A percentile compares a stretch with the other conserved stretches of the same genome.
phyloP scores from a whole-genome alignment of 2,113 vertebrate species.

The Erythrocercus mccallii region DNA sequence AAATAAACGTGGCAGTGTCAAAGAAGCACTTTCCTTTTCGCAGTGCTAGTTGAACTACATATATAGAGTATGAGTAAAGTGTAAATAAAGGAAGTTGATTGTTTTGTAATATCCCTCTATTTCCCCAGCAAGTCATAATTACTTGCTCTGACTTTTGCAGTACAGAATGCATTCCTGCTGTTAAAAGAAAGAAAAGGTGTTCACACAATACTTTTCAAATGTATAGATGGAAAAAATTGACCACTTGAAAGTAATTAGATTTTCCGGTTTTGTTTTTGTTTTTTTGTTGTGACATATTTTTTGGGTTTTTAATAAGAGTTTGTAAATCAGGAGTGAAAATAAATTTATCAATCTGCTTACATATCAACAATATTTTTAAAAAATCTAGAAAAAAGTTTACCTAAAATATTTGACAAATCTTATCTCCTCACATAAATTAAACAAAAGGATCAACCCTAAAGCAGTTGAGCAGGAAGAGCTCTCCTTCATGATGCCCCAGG shows the following conservation, averaged over 20 bases:
- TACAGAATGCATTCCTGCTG: neutral
- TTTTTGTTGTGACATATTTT: neutral
- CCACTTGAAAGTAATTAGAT: neutral
- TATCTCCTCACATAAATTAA: neutral
- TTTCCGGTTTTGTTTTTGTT: neutral
- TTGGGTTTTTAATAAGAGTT: neutral
- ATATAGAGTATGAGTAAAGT: neutral
- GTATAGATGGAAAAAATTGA: neutral
- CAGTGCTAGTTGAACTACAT: neutral
- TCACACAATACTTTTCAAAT: neutral
- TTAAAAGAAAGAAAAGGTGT: neutral
- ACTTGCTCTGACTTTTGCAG: constrained; percentile 19
- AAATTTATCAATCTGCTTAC: neutral
- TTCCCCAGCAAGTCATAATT: constrained; percentile 44
- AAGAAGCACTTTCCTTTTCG: neutral
- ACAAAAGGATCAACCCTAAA: neutral
- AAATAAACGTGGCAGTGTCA: neutral
- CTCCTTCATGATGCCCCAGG: neutral
- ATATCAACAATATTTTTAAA: neutral
- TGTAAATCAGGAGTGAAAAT: neutral
- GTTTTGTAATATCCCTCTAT: constrained; percentile 45
- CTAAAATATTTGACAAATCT: neutral
- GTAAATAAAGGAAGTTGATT: constrained; percentile 52
- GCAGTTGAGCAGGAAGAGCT: neutral
- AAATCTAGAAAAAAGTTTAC: neutral